Percentiles rank a stretch among this genome's conserved stretches.
Evolutionary conservation across 1,140 invertebrate genomes (phyloP).

Genomic region (Bradynema listronoti): DNA sequence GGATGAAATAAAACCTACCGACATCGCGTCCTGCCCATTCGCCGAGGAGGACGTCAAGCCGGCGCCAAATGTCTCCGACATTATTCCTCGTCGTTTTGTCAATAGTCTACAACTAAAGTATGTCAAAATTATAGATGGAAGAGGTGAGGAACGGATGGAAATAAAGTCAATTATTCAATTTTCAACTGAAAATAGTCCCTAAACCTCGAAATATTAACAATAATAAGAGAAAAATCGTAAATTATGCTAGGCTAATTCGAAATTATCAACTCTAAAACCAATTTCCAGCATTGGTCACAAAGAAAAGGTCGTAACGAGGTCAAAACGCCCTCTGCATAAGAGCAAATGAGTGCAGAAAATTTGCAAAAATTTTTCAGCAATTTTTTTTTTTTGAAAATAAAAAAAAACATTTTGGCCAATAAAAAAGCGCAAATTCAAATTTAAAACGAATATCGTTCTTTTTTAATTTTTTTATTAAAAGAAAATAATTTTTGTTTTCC

Average conservation of each 20-base stretch:
- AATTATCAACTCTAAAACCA: too few species aligned
- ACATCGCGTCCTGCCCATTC: neutral
- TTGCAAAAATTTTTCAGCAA: neutral
- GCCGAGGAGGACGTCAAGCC: neutral
- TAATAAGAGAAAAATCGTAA: too few species aligned
- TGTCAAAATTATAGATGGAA: neutral
- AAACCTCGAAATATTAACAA: too few species aligned
- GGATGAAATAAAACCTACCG: neutral
- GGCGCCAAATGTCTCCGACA: neutral
- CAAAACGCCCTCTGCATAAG: neutral
- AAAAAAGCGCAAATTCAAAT: neutral
- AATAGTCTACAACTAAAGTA: neutral
- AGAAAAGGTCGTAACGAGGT: too few species aligned
- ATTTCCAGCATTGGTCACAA: too few species aligned
- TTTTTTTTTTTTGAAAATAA: neutral
- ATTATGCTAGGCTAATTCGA: too few species aligned
- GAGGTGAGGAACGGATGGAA: too few species aligned
- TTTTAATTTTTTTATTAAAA: neutral
- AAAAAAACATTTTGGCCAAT: neutral
- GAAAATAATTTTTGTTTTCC: conserved; percentile 2
- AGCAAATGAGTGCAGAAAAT: neutral
- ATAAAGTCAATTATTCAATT: too few species aligned
- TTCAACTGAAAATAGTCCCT: too few species aligned
- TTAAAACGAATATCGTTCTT: conserved; percentile 1
- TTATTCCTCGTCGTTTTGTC: neutral